A percentile compares a stretch with the other conserved stretches of the same genome.
phyloP scores from a whole-genome alignment of 2,888 invertebrate species.

The Nomada ruficornis region DNA sequence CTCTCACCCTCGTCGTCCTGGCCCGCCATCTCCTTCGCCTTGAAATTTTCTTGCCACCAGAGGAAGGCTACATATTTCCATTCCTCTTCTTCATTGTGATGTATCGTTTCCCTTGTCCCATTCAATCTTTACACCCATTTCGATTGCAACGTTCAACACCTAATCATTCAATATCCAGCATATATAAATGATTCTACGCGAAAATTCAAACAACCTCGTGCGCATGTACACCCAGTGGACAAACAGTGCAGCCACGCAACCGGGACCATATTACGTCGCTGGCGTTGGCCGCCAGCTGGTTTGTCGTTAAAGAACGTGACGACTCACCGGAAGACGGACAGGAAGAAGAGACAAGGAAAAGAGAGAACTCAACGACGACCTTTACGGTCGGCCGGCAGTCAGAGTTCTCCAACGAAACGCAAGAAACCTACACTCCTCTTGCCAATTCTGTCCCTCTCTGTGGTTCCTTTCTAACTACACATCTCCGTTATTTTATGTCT shows the following conservation, averaged over 20 bases:
- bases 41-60: slow-evolving; percentile 23
- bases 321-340: slow-evolving; percentile 13
- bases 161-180: too few relatives aligned
- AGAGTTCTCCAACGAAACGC: slow-evolving; percentile 65
- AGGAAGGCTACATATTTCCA: not conserved
- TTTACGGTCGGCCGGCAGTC: slow-evolving; percentile 65
- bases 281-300: slow-evolving; percentile 55
- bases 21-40: not conserved
- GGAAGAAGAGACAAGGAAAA: slow-evolving; percentile 3
- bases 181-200: too few relatives aligned
- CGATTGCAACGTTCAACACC: too few relatives aligned
- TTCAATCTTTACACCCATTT: too few relatives aligned
- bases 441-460: slow-evolving; percentile 18
- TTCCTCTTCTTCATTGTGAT: not conserved
- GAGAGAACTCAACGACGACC: slow-evolving; percentile 59
- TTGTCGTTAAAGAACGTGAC: slow-evolving; percentile 27
- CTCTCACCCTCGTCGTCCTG: slow-evolving; percentile 32
- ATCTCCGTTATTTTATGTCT: slow-evolving; percentile 27
- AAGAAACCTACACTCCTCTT: slow-evolving; percentile 17
- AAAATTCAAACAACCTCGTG: not conserved
- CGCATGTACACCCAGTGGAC: not conserved
- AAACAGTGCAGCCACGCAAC: slow-evolving; percentile 29
- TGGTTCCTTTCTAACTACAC: slow-evolving; percentile 12
- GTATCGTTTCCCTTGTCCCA: too few relatives aligned
- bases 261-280: slow-evolving; percentile 25